Percentiles rank a stretch among this genome's conserved stretches.
Conservation (phyloP, 30 jellyfish, hydroid and myxozoan species). For the Phacellophora camtschatica region DNA sequence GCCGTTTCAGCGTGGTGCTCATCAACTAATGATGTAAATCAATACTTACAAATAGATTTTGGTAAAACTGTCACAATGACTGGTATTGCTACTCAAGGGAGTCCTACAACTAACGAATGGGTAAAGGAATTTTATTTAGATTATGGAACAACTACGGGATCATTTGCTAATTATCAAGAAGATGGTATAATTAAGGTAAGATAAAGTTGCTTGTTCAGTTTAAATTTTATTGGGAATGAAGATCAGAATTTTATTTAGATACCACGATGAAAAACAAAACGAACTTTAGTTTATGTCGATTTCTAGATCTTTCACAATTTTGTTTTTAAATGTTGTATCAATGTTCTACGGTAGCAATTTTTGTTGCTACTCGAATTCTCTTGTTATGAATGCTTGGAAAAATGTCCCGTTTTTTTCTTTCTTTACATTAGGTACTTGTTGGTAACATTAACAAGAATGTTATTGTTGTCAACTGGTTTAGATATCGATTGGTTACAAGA, state of each 20-base stretch:
- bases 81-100: conserved; percentile 64
- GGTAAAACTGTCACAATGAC: conserved; percentile 48
- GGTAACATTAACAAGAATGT: conserved; percentile 47
- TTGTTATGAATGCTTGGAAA: too few relatives aligned
- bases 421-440: conserved; percentile 46
- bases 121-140: conserved; percentile 52
- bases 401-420: too few relatives aligned
- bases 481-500: conserved; percentile 14
- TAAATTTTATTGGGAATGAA: too few relatives aligned
- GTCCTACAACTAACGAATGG: conserved; percentile 40
- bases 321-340: too few relatives aligned
- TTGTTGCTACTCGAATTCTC: too few relatives aligned
- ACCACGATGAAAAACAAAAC: too few relatives aligned
- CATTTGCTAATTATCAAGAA: conserved; percentile 29
- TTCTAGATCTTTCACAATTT: too few relatives aligned
- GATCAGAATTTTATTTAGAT: too few relatives aligned
- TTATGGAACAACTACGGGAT: conserved; percentile 36
- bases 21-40: neutral
- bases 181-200: conserved; percentile 26
- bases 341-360: too few relatives aligned
- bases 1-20: conserved; percentile 45
- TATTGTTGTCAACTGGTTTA: conserved; percentile 61
- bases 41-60: conserved; percentile 50
- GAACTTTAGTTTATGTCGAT: too few relatives aligned
- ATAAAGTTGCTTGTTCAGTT: too few relatives aligned